These are phyloP conservation scores for Diachasma alloeum DNA, from an alignment of 1,140 invertebrate species.

Conservation along the genomic window DNA sequence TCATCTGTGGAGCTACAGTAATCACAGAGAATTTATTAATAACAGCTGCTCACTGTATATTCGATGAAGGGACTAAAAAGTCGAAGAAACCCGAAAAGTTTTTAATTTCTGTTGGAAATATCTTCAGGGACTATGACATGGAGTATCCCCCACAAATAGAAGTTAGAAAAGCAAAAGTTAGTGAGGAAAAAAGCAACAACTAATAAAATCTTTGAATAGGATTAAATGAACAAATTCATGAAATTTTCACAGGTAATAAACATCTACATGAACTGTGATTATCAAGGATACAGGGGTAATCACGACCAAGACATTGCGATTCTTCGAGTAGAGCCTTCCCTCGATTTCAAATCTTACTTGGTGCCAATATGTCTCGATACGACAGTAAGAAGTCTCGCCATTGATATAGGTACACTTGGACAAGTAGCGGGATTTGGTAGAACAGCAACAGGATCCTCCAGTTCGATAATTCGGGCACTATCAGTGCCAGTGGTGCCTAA, in stretches of 20 bases:
- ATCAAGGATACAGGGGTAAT: constrained; percentile 51
- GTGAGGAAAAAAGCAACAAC: background rate
- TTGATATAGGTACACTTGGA: constrained; percentile 47
- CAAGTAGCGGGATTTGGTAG: constrained; percentile 58
- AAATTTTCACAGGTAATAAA: constrained; percentile 47
- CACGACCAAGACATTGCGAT: constrained; percentile 57
- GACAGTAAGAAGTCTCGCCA: constrained; percentile 30
- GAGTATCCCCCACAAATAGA: background rate
- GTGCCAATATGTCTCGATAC: constrained; percentile 55
- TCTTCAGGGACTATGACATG: constrained; percentile 52
- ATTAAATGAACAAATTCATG: too few relatives aligned
- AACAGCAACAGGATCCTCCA: constrained; percentile 43
- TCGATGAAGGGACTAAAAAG: constrained; percentile 35
- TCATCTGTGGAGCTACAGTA: constrained; percentile 57
- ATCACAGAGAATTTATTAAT: constrained; percentile 51
- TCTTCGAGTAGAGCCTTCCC: constrained; percentile 43
- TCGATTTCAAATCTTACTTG: constrained; percentile 46
- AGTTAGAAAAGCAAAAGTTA: background rate
- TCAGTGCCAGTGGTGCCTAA: constrained; percentile 49
- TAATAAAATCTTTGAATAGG: too few relatives aligned
- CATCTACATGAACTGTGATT: constrained; percentile 50
- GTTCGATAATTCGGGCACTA: constrained; percentile 49
- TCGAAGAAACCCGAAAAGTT: constrained; percentile 34
- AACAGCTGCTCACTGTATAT: constrained; percentile 61
- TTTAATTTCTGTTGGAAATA: constrained; percentile 50